phyloP scores from a whole-genome alignment of 2,888 invertebrate species.

The Amphipoea lucens region DNA sequence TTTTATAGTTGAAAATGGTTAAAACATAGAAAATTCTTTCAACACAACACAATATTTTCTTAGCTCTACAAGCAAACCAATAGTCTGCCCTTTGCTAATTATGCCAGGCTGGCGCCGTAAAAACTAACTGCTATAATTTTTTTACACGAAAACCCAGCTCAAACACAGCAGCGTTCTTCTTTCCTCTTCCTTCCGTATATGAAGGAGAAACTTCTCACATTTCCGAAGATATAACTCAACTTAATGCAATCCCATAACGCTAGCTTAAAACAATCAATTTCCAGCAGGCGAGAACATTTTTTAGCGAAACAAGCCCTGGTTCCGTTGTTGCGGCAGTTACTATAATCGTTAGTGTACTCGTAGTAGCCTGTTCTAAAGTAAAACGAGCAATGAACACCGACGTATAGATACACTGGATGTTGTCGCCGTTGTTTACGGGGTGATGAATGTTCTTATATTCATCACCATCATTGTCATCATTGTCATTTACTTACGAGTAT shows the following conservation, averaged over 20 bases:
- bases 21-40: not conserved
- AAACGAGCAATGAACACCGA: slow-evolving; percentile 45
- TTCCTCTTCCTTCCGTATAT: slow-evolving; percentile 16
- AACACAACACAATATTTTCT: not conserved
- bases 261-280: slow-evolving; percentile 61
- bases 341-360: slow-evolving; percentile 63
- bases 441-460: too few species aligned
- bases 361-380: slow-evolving; percentile 39
- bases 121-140: slow-evolving; percentile 24
- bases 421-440: not conserved
- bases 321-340: slow-evolving; percentile 64
- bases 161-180: slow-evolving; percentile 22
- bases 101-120: slow-evolving; percentile 37
- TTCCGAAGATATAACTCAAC: slow-evolving; percentile 49
- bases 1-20: not conserved
- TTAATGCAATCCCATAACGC: slow-evolving; percentile 51
- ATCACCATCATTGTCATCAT: too few species aligned
- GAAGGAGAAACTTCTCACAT: slow-evolving; percentile 49
- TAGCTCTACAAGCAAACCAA: not conserved
- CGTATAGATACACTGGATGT: slow-evolving; percentile 43
- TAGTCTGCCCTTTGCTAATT: slow-evolving; percentile 18
- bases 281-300: slow-evolving; percentile 53
- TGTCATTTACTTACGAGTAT: not conserved
- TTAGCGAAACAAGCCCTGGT: slow-evolving; percentile 59
- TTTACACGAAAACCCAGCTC: not conserved